Evolutionary conservation across 2,113 vertebrate genomes (phyloP), one percentile per base, ranked within the genome.

Genomic region (Camelus dromedarius): DNA sequence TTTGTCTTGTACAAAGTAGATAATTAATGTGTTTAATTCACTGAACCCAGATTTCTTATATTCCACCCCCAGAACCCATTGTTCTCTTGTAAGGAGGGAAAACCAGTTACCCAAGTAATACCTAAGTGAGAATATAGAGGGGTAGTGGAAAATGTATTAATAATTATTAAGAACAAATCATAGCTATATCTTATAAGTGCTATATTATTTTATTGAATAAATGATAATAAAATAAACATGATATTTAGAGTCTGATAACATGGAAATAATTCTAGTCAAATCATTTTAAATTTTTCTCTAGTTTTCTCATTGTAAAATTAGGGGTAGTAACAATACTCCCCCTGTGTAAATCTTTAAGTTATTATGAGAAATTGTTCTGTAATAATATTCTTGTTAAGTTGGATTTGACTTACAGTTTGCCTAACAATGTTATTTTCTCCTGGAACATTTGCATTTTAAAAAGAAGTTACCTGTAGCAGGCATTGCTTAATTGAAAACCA

Each of bases 381-480:
- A 88, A 58, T 72, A 93, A 50, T 77, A 48, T 88, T 73, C 12
- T 75, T 90, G 9, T 52, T 72, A 62, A 69, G 8, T 91, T 88
- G 48, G 1, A 69, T 62, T 54, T 83, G 9, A 24, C 38, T 75
- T 75, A 66, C 4, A 83, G 9, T 82, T 85, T 82, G 22, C 10
- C n/a, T 92, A 38, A 80, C 52, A 85, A n/a, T 48, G 1, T n/a
- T 54, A 86, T 95, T 92, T 92, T 50, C 14, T 77, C 22, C 8
- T 60, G 28, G 2, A 69, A 3, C 2, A 93, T 83, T 83, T 82
- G 38, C 32, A 48, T 96, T 82, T 72, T 30, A 72, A 54, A 96
- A 66, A 48, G 30, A 67, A 32, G 48, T 35, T 24, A 89, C 89
- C 32, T 73, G 67, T 38, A 18, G 32, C n/a, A 89, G 42, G 19